Evolutionary conservation across 2,888 invertebrate species (phyloP), one percentile per base, ranked within the genome.

Genomic region (Steinernema scapterisci): DNA sequence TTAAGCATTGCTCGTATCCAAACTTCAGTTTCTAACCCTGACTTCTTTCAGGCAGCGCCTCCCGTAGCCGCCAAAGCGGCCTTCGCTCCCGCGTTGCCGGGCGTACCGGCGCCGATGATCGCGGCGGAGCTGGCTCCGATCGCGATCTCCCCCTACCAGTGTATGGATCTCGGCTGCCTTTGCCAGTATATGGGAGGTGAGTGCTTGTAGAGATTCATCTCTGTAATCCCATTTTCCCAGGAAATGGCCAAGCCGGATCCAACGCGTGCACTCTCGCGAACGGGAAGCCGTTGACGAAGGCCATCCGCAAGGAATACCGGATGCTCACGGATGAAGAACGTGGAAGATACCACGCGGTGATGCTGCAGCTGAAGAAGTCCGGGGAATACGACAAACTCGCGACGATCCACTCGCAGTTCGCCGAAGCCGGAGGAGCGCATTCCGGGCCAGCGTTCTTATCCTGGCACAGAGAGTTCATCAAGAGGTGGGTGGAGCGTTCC

Each of bases 401-500:
- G 9, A 45, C 78, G 48, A 82, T 85, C 71, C 85, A 85, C 71
- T 80, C 83, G 3, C 78, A 80, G 72, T 79, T 80, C 71, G 80
- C 80, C 21, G 75, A 78, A 70, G 78, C 82, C 25, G 85, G 85
- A 21, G 84, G 84, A 16, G 85, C 85, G 23, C 85, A 85, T 54
- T 81, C 82, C 5, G 85, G 85, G 6, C 85, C 85, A 0, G 85
- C 85, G 5, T 85, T 85, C 77, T 77, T 85, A 21, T 80, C 84
- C 6, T 85, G 85, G 85, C 85, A 85, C 74, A 74, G 85, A n/a
- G 85, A 85, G 73, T 85, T 75, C 46, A 78, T 83, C 54, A 83
- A 83, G 74, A 31, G 80, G 80, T 78, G 23, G 1, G 54, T 23
- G n/a, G n/a, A n/a, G n/a, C n/a, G n/a, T n/a, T n/a, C n/a, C 70